phyloP scores from a whole-genome alignment of 1,140 invertebrate species.

The Sarcophaga bullata region DNA sequence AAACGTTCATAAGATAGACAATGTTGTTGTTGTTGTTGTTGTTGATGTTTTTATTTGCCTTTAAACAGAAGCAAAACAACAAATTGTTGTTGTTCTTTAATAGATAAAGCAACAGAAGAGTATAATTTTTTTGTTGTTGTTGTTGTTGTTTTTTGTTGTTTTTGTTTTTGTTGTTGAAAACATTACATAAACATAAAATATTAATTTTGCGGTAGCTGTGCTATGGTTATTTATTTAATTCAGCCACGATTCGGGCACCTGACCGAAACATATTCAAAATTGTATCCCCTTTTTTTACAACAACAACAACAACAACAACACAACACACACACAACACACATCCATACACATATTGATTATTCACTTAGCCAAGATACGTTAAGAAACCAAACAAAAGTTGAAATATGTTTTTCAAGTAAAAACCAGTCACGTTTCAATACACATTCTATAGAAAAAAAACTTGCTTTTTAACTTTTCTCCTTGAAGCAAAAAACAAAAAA shows the following conservation, averaged over 20 bases:
- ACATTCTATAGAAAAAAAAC: conserved; percentile 5
- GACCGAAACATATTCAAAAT: not conserved
- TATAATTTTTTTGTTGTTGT: too few relatives aligned
- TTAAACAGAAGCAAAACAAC: not conserved
- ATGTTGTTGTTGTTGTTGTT: too few relatives aligned
- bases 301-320: too few relatives aligned
- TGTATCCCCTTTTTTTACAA: not conserved
- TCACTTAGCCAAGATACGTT: conserved; percentile 22
- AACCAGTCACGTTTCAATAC: conserved; percentile 30
- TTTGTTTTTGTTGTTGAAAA: too few relatives aligned
- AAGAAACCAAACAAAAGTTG: not conserved
- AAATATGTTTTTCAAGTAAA: not conserved
- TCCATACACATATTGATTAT: conserved; percentile 25
- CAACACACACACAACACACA: too few relatives aligned
- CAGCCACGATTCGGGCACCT: not conserved
- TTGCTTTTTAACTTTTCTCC: not conserved
- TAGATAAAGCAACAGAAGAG: too few relatives aligned
- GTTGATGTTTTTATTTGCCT: not conserved
- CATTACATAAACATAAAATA: not conserved
- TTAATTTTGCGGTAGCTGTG: not conserved
- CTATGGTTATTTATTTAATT: not conserved
- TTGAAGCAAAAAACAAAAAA: not conserved
- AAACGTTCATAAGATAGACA: too few relatives aligned
- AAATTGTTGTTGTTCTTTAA: not conserved
- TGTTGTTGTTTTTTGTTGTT: too few relatives aligned